Evolutionary conservation across 1,140 invertebrate genomes (phyloP), one percentile per base, ranked within the genome.

Genomic region (Lucilia sericata): DNA sequence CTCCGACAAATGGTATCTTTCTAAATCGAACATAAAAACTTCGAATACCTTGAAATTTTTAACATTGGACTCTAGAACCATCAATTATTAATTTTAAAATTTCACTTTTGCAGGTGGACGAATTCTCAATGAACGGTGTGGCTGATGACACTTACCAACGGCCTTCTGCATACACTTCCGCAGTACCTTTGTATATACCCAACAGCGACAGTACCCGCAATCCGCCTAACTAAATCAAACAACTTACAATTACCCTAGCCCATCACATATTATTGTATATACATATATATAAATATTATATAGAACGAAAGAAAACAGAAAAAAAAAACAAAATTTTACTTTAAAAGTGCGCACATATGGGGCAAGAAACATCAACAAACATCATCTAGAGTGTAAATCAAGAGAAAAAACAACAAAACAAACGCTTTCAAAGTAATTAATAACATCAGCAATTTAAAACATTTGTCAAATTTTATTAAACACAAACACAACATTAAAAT

Each of bases 401-500:
- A 80, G 25, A 5, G 36, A 5, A 76, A 5, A 76, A 80, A 80
- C 76, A 80, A 80, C 49, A 5, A 75, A 5, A 76, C n/a, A 76
- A 80, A 80, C 76, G 76, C 76, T 80, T 80, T 80, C 76, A 80
- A 80, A 80, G 76, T 80, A 80, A 80, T 21, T 47, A 49, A 30
- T n/a, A n/a, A 80, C 76, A 80, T 80, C 76, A 80, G 42, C 76
- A 80, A 80, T 49, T 49, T 49, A 80, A 80, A 80, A 49, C 34
- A 80, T 80, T 80, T 80, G 76, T 80, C 76, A 80, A 80, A 80
- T 80, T 78, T 80, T 80, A 80, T 80, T 80, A 80, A 80, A 80
- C 76, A 80, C 76, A 80, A n/a, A 80, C 42, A 42, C 42, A 78
- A n/a, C 75, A 78, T 42, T 30, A 78, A 78, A 42, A 78, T 42